phyloP scores from a whole-genome alignment of 1,140 invertebrate genomes.

The Mycetomoellerius zeteki region DNA sequence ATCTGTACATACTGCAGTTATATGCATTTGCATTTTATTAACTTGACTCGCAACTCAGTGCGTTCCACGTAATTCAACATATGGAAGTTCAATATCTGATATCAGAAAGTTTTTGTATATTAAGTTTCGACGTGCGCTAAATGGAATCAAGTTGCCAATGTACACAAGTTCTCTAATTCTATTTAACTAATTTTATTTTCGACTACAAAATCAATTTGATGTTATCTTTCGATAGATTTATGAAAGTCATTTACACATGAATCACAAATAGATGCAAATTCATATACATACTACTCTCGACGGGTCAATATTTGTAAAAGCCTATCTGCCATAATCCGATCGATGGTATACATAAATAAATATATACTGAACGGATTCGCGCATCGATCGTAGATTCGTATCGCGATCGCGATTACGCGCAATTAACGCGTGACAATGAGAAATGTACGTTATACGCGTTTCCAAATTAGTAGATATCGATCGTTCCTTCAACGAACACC shows the following conservation, averaged over 20 bases:
- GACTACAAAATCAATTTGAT: conserved; percentile 14
- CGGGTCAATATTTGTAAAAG: conserved; percentile 59
- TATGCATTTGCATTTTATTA: conserved; percentile 1
- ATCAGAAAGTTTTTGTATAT: not conserved
- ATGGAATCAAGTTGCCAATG: not conserved
- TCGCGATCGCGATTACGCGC: conserved; percentile 52
- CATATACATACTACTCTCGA: conserved; percentile 36
- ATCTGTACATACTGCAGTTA: too few species aligned
- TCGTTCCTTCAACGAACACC: conserved; percentile 33
- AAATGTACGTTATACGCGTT: conserved; percentile 36
- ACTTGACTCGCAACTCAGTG: not conserved
- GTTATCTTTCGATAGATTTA: conserved; percentile 23
- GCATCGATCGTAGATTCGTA: conserved; percentile 39
- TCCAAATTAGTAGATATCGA: conserved; percentile 63
- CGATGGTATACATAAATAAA: conserved; percentile 46
- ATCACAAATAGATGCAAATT: conserved; percentile 62
- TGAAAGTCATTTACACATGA: conserved; percentile 47
- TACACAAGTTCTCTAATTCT: not conserved
- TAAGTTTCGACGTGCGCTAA: not conserved
- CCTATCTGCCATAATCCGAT: conserved; percentile 44
- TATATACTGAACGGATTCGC: not conserved
- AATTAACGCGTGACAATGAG: conserved; percentile 63
- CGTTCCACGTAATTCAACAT: not conserved
- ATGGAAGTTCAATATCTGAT: conserved; percentile 6
- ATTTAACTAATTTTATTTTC: conserved; percentile 44